phyloP scores from a whole-genome alignment of 2,888 invertebrate genomes.

The Micoletzkya japonica region DNA sequence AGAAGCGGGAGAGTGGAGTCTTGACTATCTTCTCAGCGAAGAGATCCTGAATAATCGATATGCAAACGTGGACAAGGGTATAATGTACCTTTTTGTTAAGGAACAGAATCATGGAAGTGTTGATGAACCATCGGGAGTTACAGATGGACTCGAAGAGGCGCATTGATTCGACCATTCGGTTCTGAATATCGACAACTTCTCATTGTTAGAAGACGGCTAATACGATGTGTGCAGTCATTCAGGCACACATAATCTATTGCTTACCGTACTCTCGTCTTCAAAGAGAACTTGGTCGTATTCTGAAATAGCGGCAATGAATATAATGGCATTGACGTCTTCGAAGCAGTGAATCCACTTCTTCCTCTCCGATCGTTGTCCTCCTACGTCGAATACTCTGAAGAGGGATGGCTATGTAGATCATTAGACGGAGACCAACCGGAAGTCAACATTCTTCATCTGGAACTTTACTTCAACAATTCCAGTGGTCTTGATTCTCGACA shows the following conservation, averaged over 20 bases:
- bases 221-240: not conserved
- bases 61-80: not conserved
- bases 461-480: constrained; percentile 64
- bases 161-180: constrained; percentile 63
- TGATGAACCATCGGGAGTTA: constrained; percentile 63
- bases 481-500: constrained; percentile 62
- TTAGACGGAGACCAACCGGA: constrained; percentile 41
- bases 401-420: not conserved
- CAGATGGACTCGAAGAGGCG: constrained; percentile 62
- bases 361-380: constrained; percentile 60
- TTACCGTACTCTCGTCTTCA: constrained; percentile 61
- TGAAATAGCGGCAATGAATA: constrained; percentile 53
- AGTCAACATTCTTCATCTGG: constrained; percentile 63
- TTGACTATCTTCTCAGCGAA: constrained; percentile 60
- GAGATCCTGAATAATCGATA: constrained; percentile 39
- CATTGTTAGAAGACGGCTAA: not conserved
- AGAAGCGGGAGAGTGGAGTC: constrained; percentile 52
- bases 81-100: constrained; percentile 40
- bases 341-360: constrained; percentile 51
- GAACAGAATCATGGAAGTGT: constrained; percentile 64
- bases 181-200: constrained; percentile 41
- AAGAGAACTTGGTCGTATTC: constrained; percentile 63
- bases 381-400: constrained; percentile 63
- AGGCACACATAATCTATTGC: constrained; percentile 9
- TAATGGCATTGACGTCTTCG: constrained; percentile 63